A percentile compares a stretch with the other conserved stretches of the same genome.
Conservation (phyloP, 2,113 vertebrate genomes). For the Emydocephalus ijimae region DNA sequence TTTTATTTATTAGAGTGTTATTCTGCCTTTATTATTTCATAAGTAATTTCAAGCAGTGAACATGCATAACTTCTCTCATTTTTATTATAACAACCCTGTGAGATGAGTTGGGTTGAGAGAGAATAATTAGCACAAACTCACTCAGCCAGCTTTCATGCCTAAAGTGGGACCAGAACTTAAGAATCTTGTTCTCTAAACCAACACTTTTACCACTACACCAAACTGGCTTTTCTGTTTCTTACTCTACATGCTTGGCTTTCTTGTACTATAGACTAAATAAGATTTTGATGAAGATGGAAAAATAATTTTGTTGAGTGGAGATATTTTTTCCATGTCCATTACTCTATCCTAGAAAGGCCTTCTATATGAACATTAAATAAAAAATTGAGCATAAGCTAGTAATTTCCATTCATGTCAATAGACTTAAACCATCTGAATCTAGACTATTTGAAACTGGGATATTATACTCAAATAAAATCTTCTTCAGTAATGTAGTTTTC, state of each 20-base stretch:
- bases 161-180: neutral
- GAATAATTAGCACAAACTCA: neutral
- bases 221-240: neutral
- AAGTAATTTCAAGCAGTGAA: neutral
- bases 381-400: neutral
- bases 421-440: neutral
- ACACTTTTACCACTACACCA: neutral
- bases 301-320: neutral
- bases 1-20: neutral
- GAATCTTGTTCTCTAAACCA: neutral
- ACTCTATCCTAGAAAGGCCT: neutral
- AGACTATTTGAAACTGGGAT: neutral
- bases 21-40: neutral
- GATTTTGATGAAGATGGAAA: slow-evolving; percentile 45
- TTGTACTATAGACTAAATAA: slow-evolving; percentile 42
- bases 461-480: neutral
- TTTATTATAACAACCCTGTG: neutral
- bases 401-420: neutral
- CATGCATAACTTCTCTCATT: neutral
- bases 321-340: neutral
- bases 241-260: slow-evolving; percentile 40
- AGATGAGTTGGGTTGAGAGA: neutral
- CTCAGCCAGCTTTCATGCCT: neutral
- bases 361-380: neutral
- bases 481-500: neutral